phyloP scores from a whole-genome alignment of 1,140 invertebrate species.

The Prorops nasuta region DNA sequence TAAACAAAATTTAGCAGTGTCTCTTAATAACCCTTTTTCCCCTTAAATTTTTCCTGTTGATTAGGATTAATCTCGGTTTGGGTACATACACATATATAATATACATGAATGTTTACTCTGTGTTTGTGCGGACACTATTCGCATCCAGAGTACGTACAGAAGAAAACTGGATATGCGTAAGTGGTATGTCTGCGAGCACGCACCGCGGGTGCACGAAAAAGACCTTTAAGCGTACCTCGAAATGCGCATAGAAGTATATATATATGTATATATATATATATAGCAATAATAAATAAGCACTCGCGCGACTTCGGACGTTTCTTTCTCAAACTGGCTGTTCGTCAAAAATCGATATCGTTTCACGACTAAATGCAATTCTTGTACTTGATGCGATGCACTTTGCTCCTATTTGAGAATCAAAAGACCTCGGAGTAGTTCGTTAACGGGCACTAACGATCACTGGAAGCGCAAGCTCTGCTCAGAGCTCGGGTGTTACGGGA shows the following conservation, averaged over 20 bases:
- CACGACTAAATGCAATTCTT: conserved; percentile 52
- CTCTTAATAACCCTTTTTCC: conserved; percentile 13
- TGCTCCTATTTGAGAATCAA: too few relatives aligned
- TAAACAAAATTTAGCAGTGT: too few relatives aligned
- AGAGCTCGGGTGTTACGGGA: conserved; percentile 50
- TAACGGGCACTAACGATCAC: too few relatives aligned
- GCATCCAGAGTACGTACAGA: too few relatives aligned
- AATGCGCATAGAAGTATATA: too few relatives aligned
- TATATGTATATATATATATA: too few relatives aligned
- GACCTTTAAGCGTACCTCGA: too few relatives aligned
- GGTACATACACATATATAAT: conserved; percentile 12
- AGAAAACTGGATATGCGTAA: conserved; percentile 46
- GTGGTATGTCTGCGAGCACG: conserved; percentile 28
- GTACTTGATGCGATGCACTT: conserved; percentile 48
- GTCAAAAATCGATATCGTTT: too few relatives aligned
- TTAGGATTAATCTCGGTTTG: too few relatives aligned
- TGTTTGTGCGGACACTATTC: conserved; percentile 21
- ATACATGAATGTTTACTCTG: conserved; percentile 16
- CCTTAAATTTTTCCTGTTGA: conserved; percentile 43
- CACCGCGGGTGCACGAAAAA: conserved; percentile 17
- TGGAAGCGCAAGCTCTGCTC: conserved; percentile 23
- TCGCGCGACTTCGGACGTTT: conserved; percentile 25
- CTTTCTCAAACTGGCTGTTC: too few relatives aligned
- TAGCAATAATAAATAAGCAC: conserved; percentile 36
- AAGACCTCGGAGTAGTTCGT: too few relatives aligned